Evolutionary conservation across 2,888 invertebrate species (phyloP), one percentile per base, ranked within the genome.

Genomic region (Pandemis cinnamomeana): DNA sequence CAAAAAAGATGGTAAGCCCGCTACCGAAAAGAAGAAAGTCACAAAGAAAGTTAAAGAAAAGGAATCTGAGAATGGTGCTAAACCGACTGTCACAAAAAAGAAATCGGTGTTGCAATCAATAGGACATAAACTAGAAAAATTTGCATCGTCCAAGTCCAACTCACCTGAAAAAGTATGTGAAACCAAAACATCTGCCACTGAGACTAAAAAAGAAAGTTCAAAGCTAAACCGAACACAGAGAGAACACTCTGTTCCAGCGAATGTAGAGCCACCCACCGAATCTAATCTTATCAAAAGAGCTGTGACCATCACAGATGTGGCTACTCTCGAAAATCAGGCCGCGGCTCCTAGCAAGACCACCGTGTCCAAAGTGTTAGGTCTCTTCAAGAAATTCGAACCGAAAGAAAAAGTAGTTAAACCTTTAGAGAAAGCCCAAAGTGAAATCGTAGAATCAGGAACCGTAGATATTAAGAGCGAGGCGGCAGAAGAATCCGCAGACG

Each of bases 61-160:
- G 81, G 77, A 77, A 67, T 61, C 80, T 55, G 90, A 92, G 48
- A 90, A 90, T 77, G 83, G 81, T 55, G 75, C 80, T 51, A 94
- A 91, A 85, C 71, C 87, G 36, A 78, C 81, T 41, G 87, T 86
- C 75, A 84, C 93, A 7, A 96, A 96, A 83, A 96, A 96, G 87
- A 96, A 96, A 87, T 93, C 95, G 1, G 95, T 98, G 79, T 90
- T 97, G 58, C 97, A 97, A 83, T 96, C 96, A 0, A 95, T 97
- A 80, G 97, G 98, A 62, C 97, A 97, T 83, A 96, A 96, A 86
- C 94, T 96, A 82, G 97, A 97, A 87, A 97, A 96, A 85, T 94
- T 97, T 53, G 92, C 95, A 1, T 94, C 95, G 67, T 93, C 91
- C 76, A 94, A 94, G 82, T 87, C 91, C 77, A 87, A 91, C 88